Base-by-base conservation (phyloP, 2,113 vertebrate genomes). In the Alces alces region DNA sequence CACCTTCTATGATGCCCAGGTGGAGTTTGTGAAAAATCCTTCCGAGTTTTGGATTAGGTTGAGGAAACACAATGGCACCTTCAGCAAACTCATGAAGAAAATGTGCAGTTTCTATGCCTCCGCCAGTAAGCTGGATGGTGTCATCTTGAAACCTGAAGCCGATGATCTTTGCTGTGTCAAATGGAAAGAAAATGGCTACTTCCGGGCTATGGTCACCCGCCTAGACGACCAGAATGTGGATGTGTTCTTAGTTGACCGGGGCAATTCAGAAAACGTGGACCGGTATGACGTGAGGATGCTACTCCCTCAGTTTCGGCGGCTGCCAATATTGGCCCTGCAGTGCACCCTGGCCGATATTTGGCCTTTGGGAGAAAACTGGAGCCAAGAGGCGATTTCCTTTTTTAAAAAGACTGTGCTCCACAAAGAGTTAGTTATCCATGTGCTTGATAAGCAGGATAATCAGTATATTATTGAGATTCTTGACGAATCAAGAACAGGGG, bases 1-100 rank as follows among this genome's bases (percentile, higher is more conserved):
- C 2, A 96, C 98, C 0, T 99, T 99, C 33, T 98, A 99, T 0
- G 86, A 98, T 0, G 99, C 97, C 0, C 97, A 97, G 78, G 99
- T 99, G 14, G 99, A 99, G 76, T 98, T 99, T 54, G 84, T 99
- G 52, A 98, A 6, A 76, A 99, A 98, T 83, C 99, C 99, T 0
- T 99, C 99, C 0, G 99, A 99, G 96, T 99, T 99, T 97, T 99
- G 99, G 99, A 98, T 99, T 93, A 98, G 99, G 95, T 98, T 99
- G 15, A 97, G 98, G 23, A 98, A 98, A 58, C 98, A 99, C 89
- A 97, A 89, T 2, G 95, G 73, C 7, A 98, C 99, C 36, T 99
- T 99, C 97, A 98, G 98, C 90, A 98, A 99, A 93, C 92, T 99
- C 83, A 99, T 98, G 98, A 97, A 98, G 47, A 88, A 73, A 5